Evolutionary conservation across 2,888 invertebrate species (phyloP).

Genomic region (Frankliniella fusca): DNA sequence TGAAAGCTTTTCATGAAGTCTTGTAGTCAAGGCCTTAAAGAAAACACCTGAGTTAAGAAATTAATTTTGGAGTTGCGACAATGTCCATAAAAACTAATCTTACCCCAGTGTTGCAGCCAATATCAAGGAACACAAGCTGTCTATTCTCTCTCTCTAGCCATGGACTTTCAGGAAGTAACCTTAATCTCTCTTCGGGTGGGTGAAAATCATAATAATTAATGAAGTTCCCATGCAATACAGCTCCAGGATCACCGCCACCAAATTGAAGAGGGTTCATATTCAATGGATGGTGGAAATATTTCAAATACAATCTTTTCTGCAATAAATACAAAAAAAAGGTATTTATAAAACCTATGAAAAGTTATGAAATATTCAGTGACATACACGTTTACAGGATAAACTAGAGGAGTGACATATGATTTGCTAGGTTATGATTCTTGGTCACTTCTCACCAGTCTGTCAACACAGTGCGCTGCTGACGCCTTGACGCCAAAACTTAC

Average conservation of each 20-base stretch:
- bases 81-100: conserved; percentile 38
- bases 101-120: conserved; percentile 77
- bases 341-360: too few relatives aligned
- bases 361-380: too few relatives aligned
- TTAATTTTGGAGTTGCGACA: background rate
- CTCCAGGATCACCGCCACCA: conserved; percentile 65
- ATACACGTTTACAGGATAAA: too few relatives aligned
- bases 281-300: too few relatives aligned
- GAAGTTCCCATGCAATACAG: conserved; percentile 75
- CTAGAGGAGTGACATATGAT: too few relatives aligned
- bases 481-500: too few relatives aligned
- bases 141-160: conserved; percentile 46
- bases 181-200: conserved; percentile 62
- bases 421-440: too few relatives aligned
- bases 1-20: conserved; percentile 54
- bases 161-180: conserved; percentile 56
- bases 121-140: conserved; percentile 58
- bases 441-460: too few relatives aligned
- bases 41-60: conserved; percentile 11
- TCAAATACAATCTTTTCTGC: too few relatives aligned
- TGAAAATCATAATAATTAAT: conserved; percentile 84
- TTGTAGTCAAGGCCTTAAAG: conserved; percentile 61
- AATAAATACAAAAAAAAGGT: too few relatives aligned
- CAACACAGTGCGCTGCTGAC: too few relatives aligned
- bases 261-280: conserved; percentile 42